A percentile compares a stretch with the other conserved stretches of the same genome.
Evolutionary conservation across 2,888 invertebrate genomes (phyloP).

Genomic region (Epinotia nisella): DNA sequence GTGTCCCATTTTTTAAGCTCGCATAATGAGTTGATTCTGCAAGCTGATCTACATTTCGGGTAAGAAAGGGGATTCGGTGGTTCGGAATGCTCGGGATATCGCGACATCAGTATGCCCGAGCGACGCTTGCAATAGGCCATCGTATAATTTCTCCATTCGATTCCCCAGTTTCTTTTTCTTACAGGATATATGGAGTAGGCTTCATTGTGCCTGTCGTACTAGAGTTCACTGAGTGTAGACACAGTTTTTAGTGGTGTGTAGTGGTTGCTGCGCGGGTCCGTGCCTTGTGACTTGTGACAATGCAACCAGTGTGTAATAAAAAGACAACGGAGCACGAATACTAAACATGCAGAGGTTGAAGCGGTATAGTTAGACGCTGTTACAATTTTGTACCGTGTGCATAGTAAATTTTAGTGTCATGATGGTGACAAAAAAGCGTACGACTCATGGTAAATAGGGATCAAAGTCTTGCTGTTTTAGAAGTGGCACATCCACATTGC

Average conservation of each 20-base stretch:
- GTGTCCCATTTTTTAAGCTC: slow-evolving; percentile 54
- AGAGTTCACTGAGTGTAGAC: slow-evolving; percentile 28
- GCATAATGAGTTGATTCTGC: slow-evolving; percentile 40
- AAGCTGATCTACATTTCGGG: slow-evolving; percentile 26
- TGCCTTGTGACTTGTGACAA: slow-evolving; percentile 11
- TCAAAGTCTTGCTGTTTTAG: not conserved
- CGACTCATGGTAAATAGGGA: not conserved
- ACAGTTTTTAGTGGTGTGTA: slow-evolving; percentile 34
- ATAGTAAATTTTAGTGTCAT: not conserved
- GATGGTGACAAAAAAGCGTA: not conserved
- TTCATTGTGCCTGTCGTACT: slow-evolving; percentile 2
- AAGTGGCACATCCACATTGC: not conserved
- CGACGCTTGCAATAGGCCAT: slow-evolving; percentile 17
- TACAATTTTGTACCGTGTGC: slow-evolving; percentile 21
- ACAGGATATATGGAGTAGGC: not conserved
- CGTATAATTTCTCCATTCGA: slow-evolving; percentile 36
- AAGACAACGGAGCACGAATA: slow-evolving; percentile 31
- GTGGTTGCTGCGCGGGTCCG: slow-evolving; percentile 15
- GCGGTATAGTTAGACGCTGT: slow-evolving; percentile 9
- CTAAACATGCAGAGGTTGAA: slow-evolving; percentile 19
- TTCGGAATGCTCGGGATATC: slow-evolving; percentile 38
- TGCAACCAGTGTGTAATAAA: slow-evolving; percentile 34
- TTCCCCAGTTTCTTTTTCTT: slow-evolving; percentile 21
- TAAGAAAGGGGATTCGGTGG: slow-evolving; percentile 38
- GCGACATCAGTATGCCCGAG: slow-evolving; percentile 36